A percentile compares a stretch with the other conserved stretches of the same genome.
Evolutionary conservation across 2,797 vertebrate species (phyloP).

Genomic region (Poeciliopsis gracilis): DNA sequence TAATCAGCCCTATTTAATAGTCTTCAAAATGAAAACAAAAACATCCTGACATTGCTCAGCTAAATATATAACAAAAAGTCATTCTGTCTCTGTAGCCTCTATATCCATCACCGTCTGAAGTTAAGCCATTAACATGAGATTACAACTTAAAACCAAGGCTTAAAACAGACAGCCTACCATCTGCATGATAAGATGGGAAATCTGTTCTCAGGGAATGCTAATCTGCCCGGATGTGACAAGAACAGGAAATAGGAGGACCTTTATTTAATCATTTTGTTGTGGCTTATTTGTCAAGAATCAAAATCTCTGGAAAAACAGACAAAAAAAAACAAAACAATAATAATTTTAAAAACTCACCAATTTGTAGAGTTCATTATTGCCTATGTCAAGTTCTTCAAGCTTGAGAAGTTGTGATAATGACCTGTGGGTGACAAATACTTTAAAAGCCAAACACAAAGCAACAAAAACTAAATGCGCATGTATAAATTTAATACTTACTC

Average conservation of each 20-base stretch:
- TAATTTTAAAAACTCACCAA: constrained; percentile 83
- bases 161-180: constrained; percentile 59
- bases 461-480: background rate
- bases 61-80: background rate
- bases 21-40: background rate
- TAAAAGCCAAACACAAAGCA: background rate
- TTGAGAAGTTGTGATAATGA: constrained; percentile 91
- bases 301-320: background rate
- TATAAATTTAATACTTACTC: constrained; percentile 86
- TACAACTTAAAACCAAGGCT: constrained; percentile 62
- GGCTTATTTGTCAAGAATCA: constrained; percentile 14
- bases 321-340: no score
- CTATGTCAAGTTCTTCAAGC: constrained; percentile 97
- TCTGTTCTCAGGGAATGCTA: constrained; percentile 66
- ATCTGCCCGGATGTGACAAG: constrained; percentile 46
- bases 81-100: constrained; percentile 21
- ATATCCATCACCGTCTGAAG: constrained; percentile 43
- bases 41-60: background rate
- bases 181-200: constrained; percentile 63
- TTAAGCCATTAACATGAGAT: constrained; percentile 48
- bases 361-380: constrained; percentile 95
- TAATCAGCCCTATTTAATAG: background rate
- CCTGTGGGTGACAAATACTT: constrained; percentile 72
- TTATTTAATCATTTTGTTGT: constrained; percentile 13
- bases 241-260: constrained; percentile 42